These are phyloP conservation scores for Anodontia alba DNA, from an alignment of 2,888 invertebrate species.

Conservation along the genomic window DNA sequence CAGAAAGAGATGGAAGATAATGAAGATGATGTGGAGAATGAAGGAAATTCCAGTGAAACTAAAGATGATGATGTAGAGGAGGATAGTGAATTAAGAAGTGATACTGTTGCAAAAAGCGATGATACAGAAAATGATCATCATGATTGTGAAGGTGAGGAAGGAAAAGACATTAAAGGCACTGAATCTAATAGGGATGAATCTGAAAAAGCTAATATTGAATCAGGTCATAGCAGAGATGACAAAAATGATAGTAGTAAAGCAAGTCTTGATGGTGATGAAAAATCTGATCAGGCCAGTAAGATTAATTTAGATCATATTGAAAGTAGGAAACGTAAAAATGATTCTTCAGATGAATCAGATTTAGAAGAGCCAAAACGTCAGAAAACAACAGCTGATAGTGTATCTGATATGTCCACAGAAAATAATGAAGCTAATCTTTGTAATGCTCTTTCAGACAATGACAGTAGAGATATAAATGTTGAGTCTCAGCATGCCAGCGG, in stretches of 20 bases:
- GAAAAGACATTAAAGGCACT: background rate
- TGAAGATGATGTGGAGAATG: background rate
- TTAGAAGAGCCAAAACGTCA: constrained; percentile 23
- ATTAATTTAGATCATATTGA: background rate
- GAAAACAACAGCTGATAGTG: constrained; percentile 29
- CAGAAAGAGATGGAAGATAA: constrained; percentile 8
- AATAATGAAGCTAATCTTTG: background rate
- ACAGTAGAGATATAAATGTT: background rate
- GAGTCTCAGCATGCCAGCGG: background rate
- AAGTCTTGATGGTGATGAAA: background rate
- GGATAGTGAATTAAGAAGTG: background rate
- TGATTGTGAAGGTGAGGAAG: background rate
- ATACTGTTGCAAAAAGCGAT: background rate
- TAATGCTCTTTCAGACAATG: background rate
- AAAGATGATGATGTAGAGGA: background rate
- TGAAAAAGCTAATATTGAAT: background rate
- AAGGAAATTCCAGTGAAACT: constrained; percentile 21
- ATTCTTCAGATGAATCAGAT: background rate
- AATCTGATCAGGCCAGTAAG: background rate
- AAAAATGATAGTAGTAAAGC: background rate
- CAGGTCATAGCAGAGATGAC: background rate
- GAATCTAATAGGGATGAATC: background rate
- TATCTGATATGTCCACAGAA: constrained; percentile 18
- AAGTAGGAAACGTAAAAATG: background rate
- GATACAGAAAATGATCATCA: background rate